Base-by-base conservation (phyloP, 2,797 vertebrate species). In the Mormyrus hasselquistii region DNA sequence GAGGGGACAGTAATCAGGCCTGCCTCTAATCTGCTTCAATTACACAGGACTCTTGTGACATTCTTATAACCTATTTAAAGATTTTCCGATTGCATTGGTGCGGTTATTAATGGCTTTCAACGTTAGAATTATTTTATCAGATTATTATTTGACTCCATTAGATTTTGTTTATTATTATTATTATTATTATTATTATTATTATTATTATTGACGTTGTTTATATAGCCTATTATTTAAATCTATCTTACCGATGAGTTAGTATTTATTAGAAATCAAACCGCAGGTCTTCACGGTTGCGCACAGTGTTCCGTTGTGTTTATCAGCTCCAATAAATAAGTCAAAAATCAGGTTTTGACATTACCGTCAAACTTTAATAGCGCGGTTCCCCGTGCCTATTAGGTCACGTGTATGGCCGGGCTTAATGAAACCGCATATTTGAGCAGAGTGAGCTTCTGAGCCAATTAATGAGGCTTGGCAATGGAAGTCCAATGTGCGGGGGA, bases 381-480 rank as follows among this genome's bases (percentile, higher is more conserved):
- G 2, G 65, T 59, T 88, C 88, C 69, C 41, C 52, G 86, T 86
- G 89, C 82, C 22, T 57, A 16, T 52, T 41, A 34, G 52, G 88
- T 92, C 90, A 90, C 89, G 89, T 92, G 90, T 73, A 53, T 25
- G 88, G 79, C 25, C 25, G 29, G 73, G 50, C 88, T 90, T 84
- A 90, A 89, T 89, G 82, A 83, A 29, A 59, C 79, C 62, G 69
- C 88, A 55, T 69, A 62, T 38, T 12, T 50, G 87, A 90, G 34
- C 83, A 86, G 87, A 85, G 73, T 87, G 88, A 91, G 88, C 87
- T n/a, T 85, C 73, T 89, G 79, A 92, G 85, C 59, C 91, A 90
- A 88, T 91, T 90, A 91, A 59, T 44, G 44, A 87, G 62, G 82
- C 53, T 55, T 84, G 19, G 55, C 88, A 55, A 89, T 88, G 90